phyloP scores from a whole-genome alignment of 2,113 vertebrate species.

The Campylomormyrus tamandua region DNA sequence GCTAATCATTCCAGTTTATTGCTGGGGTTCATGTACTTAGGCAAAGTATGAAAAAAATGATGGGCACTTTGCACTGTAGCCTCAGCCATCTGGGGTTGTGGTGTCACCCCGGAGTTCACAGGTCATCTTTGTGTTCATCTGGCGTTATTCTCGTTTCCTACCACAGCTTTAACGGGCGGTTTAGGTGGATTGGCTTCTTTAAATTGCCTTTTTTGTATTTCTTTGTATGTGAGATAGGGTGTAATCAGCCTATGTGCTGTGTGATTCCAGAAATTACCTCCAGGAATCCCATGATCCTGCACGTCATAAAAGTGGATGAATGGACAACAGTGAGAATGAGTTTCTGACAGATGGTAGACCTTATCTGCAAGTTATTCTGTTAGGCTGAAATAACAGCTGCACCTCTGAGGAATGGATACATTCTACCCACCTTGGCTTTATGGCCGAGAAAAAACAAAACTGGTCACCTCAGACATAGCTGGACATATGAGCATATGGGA shows the following conservation, averaged over 20 bases:
- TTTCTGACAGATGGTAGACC: not conserved
- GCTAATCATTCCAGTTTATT: not conserved
- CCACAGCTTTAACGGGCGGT: not conserved
- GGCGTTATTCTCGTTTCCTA: not conserved
- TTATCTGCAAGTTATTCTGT: not conserved
- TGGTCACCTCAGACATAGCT: not conserved
- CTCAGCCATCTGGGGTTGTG: not conserved
- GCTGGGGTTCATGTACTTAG: not conserved
- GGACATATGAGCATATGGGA: not conserved
- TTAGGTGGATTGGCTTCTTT: not conserved
- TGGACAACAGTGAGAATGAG: not conserved
- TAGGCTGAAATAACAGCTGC: not conserved
- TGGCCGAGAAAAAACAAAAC: not conserved
- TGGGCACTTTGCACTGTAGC: not conserved
- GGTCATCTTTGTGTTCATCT: not conserved
- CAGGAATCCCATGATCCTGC: not conserved
- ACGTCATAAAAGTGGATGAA: not conserved
- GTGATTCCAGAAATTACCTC: not conserved
- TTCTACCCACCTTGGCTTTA: not conserved
- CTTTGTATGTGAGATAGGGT: not conserved
- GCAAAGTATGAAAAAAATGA: not conserved
- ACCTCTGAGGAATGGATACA: not conserved
- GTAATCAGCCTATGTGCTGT: not conserved
- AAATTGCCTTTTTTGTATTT: not conserved
- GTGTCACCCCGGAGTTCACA: not conserved